Base-by-base conservation (phyloP, 1,140 invertebrate genomes). In the Psix sp. region DNA sequence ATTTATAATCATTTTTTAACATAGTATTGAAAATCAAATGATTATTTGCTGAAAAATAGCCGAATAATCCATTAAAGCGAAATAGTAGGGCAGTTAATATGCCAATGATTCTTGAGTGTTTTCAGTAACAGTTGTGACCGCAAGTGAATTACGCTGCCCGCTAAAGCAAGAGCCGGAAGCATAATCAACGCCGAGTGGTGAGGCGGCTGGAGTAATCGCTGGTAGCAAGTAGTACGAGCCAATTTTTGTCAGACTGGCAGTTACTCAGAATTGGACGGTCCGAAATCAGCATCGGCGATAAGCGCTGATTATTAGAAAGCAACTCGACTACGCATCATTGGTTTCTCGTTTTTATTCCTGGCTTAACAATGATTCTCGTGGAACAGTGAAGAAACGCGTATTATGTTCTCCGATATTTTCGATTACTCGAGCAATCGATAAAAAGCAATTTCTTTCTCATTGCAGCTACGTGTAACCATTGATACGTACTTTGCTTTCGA, bases 401-500 rank as follows among this genome's bases (percentile, higher is more conserved):
- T 52, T 68, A 68, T 68, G 59, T 21, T 49, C 48, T 65, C 35
- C 18, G 39, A 42, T 42, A 62, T 62, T 62, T 70, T 33, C 24
- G 36, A 63, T 65, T 72, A 60, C 31, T 52, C 48, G 46, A 26
- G 46, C 36, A 59, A 73, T 73, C 68, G 48, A 65, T 59, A 45
- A 29, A 48, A 72, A 65, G 59, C 60, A 73, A n/a, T 73, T 65
- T 65, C 38, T 73, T 59, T 65, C 46, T 65, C 68, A 52, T 72
- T 38, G 17, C 51, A 56, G n/a, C n/a, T 57, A 13, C 13, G 39
- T 51, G 49, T 29, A 43, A 14, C 10, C 31, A 52, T 56, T 48
- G 59, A 59, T 72, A 65, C 43, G 33, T n/a, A 72, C 59, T 72
- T 72, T 65, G 59, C 9, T 11, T 45, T 14, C 21, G 33, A 59